Base-by-base conservation (phyloP, 2,113 vertebrate species). In the Cheilinus undulatus region DNA sequence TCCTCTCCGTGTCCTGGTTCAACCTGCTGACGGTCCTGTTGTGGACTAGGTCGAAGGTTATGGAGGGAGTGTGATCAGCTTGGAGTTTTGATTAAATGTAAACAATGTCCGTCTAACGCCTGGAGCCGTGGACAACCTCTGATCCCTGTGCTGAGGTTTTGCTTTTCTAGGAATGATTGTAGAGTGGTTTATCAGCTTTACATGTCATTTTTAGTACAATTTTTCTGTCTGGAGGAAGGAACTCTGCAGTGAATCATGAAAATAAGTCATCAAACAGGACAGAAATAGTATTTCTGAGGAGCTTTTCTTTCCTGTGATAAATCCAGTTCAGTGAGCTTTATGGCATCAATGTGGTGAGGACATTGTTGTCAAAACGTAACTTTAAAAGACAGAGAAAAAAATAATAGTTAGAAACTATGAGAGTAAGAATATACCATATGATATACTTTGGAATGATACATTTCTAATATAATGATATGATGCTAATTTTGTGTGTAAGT, bases 81-180 rank as follows among this genome's bases (percentile, higher is more conserved):
- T 32, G 38, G 57, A 7, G 20, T 60, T 30, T 62, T 88, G 80
- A 91, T 87, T 73, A 89, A 82, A 83, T 43, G 63, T 66, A 69
- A 89, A 85, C 80, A 66, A 23, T 13, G 54, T 32, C 26, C 0
- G 0, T 23, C 3, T 3, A 7, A 45, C 3, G 28, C 32, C 40
- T 48, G 1, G 23, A 24, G 42, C 26, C 27, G 20, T 20, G 42
- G 30, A 23, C 30, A 2, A 51, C 52, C 12, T 61, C 50, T 12
- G 40, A 11, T 49, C 54, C 15, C 53, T 23, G 45, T 22, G 59
- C 38, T 45, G 42, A 85, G 11, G 5, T 34, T 28, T 36, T 2
- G 3, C 13, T 67, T 68, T 63, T 60, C 43, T 23, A 60, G 49
- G 20, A 45, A 42, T 43, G 38, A 19, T 46, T 34, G 7, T 17